These are phyloP conservation scores for Crypturellus undulatus DNA, from an alignment of 2,113 vertebrate genomes.

Conservation along the genomic window DNA sequence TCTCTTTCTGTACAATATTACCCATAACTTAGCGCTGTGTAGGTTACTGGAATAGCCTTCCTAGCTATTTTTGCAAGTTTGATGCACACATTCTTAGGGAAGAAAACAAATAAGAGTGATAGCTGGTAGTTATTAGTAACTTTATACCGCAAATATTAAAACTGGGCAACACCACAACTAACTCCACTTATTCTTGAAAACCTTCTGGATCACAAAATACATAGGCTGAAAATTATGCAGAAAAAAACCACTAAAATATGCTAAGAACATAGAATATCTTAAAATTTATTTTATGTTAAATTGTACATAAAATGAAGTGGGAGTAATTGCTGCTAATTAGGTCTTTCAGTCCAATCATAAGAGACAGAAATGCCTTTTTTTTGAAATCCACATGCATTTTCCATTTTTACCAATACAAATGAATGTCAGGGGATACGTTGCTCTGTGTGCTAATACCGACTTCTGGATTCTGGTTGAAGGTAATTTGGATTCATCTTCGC, in stretches of 20 bases:
- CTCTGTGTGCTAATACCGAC: not conserved
- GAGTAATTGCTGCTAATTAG: not conserved
- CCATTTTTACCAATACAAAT: not conserved
- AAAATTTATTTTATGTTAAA: not conserved
- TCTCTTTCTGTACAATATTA: not conserved
- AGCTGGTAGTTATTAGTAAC: not conserved
- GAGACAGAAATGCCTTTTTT: not conserved
- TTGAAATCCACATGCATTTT: not conserved
- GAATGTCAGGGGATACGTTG: not conserved
- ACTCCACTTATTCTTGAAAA: not conserved
- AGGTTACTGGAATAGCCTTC: not conserved
- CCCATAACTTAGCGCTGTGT: not conserved
- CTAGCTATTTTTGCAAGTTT: not conserved
- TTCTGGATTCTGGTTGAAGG: not conserved
- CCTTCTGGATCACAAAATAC: not conserved
- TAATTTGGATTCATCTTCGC: not conserved
- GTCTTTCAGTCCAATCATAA: not conserved
- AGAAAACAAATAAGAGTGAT: not conserved
- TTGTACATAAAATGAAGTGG: slow-evolving; percentile 1
- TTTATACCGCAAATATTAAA: not conserved
- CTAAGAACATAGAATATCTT: not conserved
- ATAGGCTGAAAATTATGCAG: not conserved
- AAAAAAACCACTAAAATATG: not conserved
- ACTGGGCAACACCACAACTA: not conserved
- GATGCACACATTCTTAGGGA: not conserved